Conservation (phyloP, 1,140 invertebrate genomes). For the Gryllus bimaculatus region DNA sequence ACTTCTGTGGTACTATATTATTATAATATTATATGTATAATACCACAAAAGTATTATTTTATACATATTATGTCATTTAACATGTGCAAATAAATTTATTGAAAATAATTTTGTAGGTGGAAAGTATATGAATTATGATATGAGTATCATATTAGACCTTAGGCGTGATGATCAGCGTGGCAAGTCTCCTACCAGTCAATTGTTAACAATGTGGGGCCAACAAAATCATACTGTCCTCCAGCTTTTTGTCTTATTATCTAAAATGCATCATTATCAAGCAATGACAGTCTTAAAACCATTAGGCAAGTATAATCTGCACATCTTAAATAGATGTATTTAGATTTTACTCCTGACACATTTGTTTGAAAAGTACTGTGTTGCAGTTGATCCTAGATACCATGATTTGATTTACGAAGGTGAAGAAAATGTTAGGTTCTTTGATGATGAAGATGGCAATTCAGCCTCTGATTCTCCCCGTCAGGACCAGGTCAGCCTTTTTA, state of each 20-base stretch:
- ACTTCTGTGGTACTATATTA: neutral
- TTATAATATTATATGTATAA: neutral
- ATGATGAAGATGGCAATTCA: neutral
- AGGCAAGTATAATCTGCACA: conserved; percentile 29
- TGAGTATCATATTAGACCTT: conserved; percentile 39
- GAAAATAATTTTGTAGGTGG: conserved; percentile 33
- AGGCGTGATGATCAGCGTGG: conserved; percentile 36
- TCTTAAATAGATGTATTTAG: neutral
- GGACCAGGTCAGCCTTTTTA: too few species aligned
- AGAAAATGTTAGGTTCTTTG: conserved; percentile 30
- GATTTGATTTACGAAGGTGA: conserved; percentile 40
- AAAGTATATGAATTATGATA: conserved; percentile 39
- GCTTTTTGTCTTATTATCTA: conserved; percentile 58
- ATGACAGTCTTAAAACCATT: conserved; percentile 54
- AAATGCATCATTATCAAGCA: conserved; percentile 62
- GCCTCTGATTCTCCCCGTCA: too few species aligned
- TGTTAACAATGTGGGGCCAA: conserved; percentile 67
- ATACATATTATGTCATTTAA: neutral
- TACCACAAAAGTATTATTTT: neutral
- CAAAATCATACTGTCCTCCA: conserved; percentile 69
- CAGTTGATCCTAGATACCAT: conserved; percentile 49
- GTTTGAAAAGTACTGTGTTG: conserved; percentile 20
- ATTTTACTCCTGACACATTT: too few species aligned
- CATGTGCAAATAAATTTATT: neutral
- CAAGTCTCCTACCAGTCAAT: conserved; percentile 60